These are phyloP conservation scores for Liopterus haemorrhoidalis DNA, from an alignment of 2,888 invertebrate genomes.

Conservation along the genomic window DNA sequence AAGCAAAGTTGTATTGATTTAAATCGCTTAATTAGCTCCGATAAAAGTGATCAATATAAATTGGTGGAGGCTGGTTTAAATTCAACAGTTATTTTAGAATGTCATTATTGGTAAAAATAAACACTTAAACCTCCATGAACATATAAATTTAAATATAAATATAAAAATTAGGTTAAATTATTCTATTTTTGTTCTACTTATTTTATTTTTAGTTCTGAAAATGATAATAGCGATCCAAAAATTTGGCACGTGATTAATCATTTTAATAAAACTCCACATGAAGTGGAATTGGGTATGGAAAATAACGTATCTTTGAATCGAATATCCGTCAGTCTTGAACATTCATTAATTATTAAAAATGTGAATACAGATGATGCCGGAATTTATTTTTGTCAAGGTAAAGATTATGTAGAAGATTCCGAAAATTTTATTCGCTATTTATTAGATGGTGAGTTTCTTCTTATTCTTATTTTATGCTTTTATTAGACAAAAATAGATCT, in stretches of 20 bases:
- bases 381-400: slow-evolving; percentile 49
- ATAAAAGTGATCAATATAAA: slow-evolving; percentile 47
- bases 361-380: slow-evolving; percentile 45
- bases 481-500: no score
- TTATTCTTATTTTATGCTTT: no score
- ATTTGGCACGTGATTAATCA: slow-evolving; percentile 50
- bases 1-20: slow-evolving; percentile 47
- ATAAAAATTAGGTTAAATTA: slow-evolving; percentile 10
- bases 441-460: slow-evolving; percentile 47
- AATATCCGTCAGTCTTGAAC: slow-evolving; percentile 45
- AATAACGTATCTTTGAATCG: slow-evolving; percentile 45
- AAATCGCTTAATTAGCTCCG: slow-evolving; percentile 44
- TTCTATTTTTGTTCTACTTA: slow-evolving; percentile 19
- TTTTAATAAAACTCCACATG: slow-evolving; percentile 38
- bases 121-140: slow-evolving; percentile 9
- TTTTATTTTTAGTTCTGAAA: slow-evolving; percentile 40
- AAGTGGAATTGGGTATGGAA: slow-evolving; percentile 48
- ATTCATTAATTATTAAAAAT: slow-evolving; percentile 46
- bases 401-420: slow-evolving; percentile 37
- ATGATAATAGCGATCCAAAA: slow-evolving; percentile 44
- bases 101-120: slow-evolving; percentile 48
- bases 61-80: slow-evolving; percentile 45
- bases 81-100: slow-evolving; percentile 46
- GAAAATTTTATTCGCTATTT: no score
- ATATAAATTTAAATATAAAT: slow-evolving; percentile 5